Evolutionary conservation across 2,113 vertebrate species (phyloP).

Genomic region (Columba livia): DNA sequence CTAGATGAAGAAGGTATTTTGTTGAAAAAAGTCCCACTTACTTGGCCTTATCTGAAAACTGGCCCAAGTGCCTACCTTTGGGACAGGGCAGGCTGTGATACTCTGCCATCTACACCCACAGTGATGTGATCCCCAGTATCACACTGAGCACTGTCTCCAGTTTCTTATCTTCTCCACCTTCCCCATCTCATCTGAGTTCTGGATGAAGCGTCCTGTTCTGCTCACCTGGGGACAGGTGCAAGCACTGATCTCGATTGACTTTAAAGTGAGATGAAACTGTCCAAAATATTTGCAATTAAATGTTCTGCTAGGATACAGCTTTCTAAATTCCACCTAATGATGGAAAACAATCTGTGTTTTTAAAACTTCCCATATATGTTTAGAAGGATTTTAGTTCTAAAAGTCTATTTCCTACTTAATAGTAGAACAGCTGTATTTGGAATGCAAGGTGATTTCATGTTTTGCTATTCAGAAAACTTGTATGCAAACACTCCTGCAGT

Average conservation of each 20-base stretch:
- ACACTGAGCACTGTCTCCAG: neutral
- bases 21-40: neutral
- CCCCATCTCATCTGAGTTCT: neutral
- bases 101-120: neutral
- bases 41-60: neutral
- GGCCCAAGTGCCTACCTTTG: neutral
- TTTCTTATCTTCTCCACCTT: neutral
- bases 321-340: neutral
- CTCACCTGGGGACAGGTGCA: neutral
- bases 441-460: neutral
- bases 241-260: neutral
- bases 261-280: slow-evolving; percentile 10
- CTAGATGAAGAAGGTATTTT: neutral
- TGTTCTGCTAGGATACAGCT: slow-evolving; percentile 7
- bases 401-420: neutral
- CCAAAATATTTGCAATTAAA: slow-evolving; percentile 10
- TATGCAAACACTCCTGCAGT: neutral
- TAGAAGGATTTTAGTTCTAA: neutral
- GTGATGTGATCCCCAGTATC: neutral
- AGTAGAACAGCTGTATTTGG: neutral
- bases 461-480: neutral
- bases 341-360: neutral
- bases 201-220: rapidly evolving
- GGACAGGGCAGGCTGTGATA: neutral
- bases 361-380: neutral